phyloP scores from a whole-genome alignment of 2,797 vertebrate genomes.

The Heterohyrax brucei region DNA sequence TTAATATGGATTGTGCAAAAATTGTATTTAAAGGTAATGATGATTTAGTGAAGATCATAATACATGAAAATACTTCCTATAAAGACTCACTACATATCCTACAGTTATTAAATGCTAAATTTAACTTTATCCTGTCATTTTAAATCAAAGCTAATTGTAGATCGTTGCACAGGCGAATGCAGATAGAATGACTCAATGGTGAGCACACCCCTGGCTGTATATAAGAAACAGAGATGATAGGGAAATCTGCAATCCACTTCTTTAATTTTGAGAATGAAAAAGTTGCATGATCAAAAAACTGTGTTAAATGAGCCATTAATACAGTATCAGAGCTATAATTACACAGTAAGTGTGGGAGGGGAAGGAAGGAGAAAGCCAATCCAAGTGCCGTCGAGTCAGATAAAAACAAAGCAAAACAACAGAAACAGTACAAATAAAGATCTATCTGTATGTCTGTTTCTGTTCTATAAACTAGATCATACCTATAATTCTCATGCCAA shows the following conservation, averaged over 20 bases:
- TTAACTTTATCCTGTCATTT: background rate
- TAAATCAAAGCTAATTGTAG: background rate
- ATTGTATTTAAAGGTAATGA: background rate
- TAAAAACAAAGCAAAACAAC: background rate
- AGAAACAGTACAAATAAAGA: background rate
- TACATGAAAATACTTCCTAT: background rate
- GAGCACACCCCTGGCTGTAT: background rate
- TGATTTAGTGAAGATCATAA: background rate
- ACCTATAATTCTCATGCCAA: background rate
- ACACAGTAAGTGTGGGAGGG: too few relatives aligned
- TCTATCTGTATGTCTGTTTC: background rate
- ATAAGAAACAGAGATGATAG: background rate
- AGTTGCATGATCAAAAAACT: background rate
- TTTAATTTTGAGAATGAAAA: slow-evolving; percentile 49
- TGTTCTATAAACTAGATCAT: background rate
- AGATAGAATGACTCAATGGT: background rate
- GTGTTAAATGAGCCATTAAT: background rate
- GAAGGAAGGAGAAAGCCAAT: too few relatives aligned
- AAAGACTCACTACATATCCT: background rate
- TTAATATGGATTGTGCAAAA: background rate
- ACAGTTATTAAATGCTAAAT: background rate
- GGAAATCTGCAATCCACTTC: background rate
- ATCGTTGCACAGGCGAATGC: background rate
- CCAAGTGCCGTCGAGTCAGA: too few relatives aligned
- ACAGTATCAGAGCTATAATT: background rate